These are phyloP conservation scores for Drosophila neutralis DNA, from an alignment of 2,888 invertebrate genomes.

Conservation along the genomic window DNA sequence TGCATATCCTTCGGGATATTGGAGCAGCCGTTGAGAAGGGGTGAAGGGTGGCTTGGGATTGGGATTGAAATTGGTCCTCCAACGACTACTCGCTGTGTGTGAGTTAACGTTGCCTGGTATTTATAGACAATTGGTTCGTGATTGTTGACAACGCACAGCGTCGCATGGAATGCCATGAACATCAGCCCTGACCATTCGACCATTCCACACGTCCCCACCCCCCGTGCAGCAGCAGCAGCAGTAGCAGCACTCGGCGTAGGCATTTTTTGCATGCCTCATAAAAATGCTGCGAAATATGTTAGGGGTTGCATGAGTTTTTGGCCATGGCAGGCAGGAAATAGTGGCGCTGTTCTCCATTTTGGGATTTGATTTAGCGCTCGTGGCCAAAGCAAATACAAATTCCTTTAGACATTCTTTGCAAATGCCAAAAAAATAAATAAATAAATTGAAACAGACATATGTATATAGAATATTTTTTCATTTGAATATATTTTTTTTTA, in stretches of 20 bases:
- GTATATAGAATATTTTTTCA: neutral
- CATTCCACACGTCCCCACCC: neutral
- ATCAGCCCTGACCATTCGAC: slow-evolving; percentile 45
- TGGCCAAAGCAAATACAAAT: slow-evolving; percentile 46
- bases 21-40: neutral
- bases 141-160: slow-evolving; percentile 75
- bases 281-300: slow-evolving; percentile 74
- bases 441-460: neutral
- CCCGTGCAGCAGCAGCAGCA: neutral
- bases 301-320: slow-evolving; percentile 39
- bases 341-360: slow-evolving; percentile 51
- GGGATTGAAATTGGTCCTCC: slow-evolving; percentile 6
- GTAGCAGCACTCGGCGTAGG: slow-evolving; percentile 44
- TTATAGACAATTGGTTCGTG: slow-evolving; percentile 81
- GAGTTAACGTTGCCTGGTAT: slow-evolving; percentile 73
- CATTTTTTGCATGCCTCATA: slow-evolving; percentile 74
- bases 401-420: slow-evolving; percentile 13
- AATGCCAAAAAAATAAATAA: neutral
- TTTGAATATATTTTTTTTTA: neutral
- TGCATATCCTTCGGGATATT: slow-evolving; percentile 45
- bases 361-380: slow-evolving; percentile 59
- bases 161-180: slow-evolving; percentile 63
- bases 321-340: slow-evolving; percentile 64
- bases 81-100: slow-evolving; percentile 44
- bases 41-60: neutral